These are phyloP conservation scores for Drosophila paucipuncta DNA, from an alignment of 2,888 invertebrate genomes.

Conservation along the genomic window DNA sequence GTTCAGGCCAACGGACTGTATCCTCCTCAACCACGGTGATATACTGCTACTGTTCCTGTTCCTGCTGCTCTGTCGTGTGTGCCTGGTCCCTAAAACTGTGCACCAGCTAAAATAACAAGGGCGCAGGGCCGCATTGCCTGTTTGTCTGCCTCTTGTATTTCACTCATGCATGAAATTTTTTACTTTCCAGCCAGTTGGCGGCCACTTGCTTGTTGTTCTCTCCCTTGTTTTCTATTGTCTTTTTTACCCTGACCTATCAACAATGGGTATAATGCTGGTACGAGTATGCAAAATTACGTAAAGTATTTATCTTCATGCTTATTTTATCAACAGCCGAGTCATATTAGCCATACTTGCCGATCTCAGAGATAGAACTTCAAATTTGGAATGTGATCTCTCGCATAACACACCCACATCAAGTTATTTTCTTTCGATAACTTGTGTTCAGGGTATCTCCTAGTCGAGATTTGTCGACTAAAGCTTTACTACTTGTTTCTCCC, in stretches of 20 bases:
- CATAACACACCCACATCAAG: neutral
- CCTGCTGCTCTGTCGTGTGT: neutral
- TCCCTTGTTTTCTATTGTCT: slow-evolving; percentile 35
- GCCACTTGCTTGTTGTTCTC: slow-evolving; percentile 42
- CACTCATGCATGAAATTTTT: slow-evolving; percentile 76
- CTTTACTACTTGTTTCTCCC: neutral
- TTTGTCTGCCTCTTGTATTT: slow-evolving; percentile 64
- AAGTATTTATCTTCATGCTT: neutral
- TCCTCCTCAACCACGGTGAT: slow-evolving; percentile 24
- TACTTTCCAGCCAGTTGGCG: slow-evolving; percentile 69
- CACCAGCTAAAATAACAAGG: slow-evolving; percentile 52
- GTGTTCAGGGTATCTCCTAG: neutral
- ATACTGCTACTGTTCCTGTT: slow-evolving; percentile 14
- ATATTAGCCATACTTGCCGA: neutral
- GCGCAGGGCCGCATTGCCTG: slow-evolving; percentile 6
- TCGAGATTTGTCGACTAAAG: neutral
- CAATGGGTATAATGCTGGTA: neutral
- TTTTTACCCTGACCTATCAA: neutral
- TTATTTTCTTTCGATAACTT: neutral
- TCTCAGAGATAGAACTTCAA: neutral
- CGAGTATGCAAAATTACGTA: neutral
- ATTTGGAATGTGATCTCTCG: neutral
- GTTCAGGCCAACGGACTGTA: slow-evolving; percentile 4
- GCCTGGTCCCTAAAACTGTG: slow-evolving; percentile 66
- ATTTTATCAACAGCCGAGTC: neutral